Evolutionary conservation across 2,797 vertebrate species (phyloP).

Genomic region (Xiphophorus birchmanni): DNA sequence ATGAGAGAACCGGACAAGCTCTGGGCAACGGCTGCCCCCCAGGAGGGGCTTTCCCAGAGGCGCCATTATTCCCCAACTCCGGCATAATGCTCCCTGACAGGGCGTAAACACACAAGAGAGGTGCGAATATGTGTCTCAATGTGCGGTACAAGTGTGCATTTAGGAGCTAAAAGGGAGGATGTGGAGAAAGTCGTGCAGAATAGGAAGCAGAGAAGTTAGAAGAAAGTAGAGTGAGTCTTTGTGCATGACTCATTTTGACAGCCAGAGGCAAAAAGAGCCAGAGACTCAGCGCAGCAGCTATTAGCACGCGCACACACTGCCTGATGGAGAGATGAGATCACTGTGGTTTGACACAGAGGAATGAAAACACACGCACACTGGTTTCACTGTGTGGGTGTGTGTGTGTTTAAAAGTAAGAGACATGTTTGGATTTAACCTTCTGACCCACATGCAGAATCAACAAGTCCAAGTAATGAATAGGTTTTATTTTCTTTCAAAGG

Average conservation of each 20-base stretch:
- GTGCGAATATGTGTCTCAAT: constrained; percentile 24
- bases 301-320: constrained; percentile 51
- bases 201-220: constrained; percentile 23
- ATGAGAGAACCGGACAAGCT: constrained; percentile 39
- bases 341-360: constrained; percentile 72
- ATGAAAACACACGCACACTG: constrained; percentile 60
- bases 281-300: constrained; percentile 68
- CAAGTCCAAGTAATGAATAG: no score
- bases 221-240: constrained; percentile 20
- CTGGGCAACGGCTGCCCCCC: constrained; percentile 41
- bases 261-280: constrained; percentile 50
- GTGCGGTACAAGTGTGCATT: constrained; percentile 30
- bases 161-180: constrained; percentile 30
- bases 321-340: constrained; percentile 78
- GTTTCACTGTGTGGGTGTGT: constrained; percentile 25
- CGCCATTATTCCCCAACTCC: constrained; percentile 55
- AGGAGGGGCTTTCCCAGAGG: constrained; percentile 64
- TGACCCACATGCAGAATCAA: no score
- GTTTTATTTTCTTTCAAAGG: no score
- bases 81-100: constrained; percentile 63
- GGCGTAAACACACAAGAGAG: constrained; percentile 65
- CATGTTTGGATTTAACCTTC: no score
- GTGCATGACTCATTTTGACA: constrained; percentile 24
- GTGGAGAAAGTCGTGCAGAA: constrained; percentile 6
- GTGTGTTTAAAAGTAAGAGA: constrained; percentile 2